A percentile compares a stretch with the other conserved stretches of the same genome.
These are phyloP conservation scores for Allygus modestus DNA, from an alignment of 2,888 invertebrate genomes.

Conservation along the genomic window DNA sequence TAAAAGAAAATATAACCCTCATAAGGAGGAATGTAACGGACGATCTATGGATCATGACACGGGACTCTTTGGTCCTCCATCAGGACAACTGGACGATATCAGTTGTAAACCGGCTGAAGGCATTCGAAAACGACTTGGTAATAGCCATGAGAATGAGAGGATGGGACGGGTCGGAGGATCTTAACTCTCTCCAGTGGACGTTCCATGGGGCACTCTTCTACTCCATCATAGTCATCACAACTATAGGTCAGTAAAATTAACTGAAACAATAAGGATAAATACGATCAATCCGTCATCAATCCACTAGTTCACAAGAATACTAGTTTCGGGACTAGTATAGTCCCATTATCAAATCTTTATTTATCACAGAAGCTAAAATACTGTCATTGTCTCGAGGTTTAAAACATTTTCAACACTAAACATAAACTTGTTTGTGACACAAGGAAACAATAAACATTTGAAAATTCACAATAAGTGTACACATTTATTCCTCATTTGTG, in stretches of 20 bases:
- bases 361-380: too few species aligned
- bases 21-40: conserved; percentile 87
- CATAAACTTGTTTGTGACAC: too few species aligned
- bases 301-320: too few species aligned
- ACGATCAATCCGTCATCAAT: too few species aligned
- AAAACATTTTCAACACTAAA: too few species aligned
- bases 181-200: conserved; percentile 85
- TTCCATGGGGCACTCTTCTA: conserved; percentile 94
- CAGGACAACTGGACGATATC: conserved; percentile 89
- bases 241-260: conserved; percentile 87
- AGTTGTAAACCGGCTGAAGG: conserved; percentile 76
- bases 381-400: too few species aligned
- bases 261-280: too few species aligned
- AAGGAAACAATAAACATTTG: too few species aligned
- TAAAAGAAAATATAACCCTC: conserved; percentile 85
- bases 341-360: too few species aligned
- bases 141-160: conserved; percentile 92
- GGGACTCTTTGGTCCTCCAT: conserved; percentile 80
- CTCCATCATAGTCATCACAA: conserved; percentile 97
- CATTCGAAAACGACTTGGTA: conserved; percentile 85
- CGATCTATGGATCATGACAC: conserved; percentile 87
- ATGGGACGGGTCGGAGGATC: conserved; percentile 87
- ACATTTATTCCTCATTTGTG: too few species aligned
- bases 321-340: too few species aligned
- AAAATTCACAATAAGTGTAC: too few species aligned